These are phyloP conservation scores for Drosophila prosaltans DNA, from an alignment of 1,140 invertebrate genomes.

Conservation along the genomic window DNA sequence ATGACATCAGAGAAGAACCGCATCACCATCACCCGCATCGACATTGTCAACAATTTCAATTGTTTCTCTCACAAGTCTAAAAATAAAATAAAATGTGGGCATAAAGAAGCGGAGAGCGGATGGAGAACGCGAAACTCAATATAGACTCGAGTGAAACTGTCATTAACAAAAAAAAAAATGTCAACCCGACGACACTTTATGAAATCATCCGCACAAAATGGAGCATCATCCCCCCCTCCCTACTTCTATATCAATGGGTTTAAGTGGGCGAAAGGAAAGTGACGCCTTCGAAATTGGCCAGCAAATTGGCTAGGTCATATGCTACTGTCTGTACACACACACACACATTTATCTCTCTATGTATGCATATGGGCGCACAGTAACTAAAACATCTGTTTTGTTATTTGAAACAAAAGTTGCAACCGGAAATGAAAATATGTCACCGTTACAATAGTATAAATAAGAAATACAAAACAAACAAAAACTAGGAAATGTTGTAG, in stretches of 20 bases:
- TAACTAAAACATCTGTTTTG: too few relatives aligned
- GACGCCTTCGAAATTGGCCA: background rate
- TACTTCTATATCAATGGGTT: background rate
- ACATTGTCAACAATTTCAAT: conserved; percentile 7
- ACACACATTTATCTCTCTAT: background rate
- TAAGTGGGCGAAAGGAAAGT: background rate
- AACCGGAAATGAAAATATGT: conserved; percentile 9
- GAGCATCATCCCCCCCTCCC: background rate
- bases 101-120: background rate
- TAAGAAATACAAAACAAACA: background rate
- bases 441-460: background rate
- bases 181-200: conserved; percentile 28
- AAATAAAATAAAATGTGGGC: conserved; percentile 50
- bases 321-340: background rate
- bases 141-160: conserved; percentile 41
- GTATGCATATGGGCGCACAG: background rate
- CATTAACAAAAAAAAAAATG: conserved; percentile 60
- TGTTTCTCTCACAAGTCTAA: conserved; percentile 37
- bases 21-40: background rate
- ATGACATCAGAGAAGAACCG: conserved; percentile 6
- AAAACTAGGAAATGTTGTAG: background rate
- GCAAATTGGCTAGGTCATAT: background rate
- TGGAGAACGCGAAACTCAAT: background rate
- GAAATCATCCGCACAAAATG: conserved; percentile 39
- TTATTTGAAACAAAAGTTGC: background rate